Percentiles rank a stretch among this genome's conserved stretches.
These are phyloP conservation scores for Stictocephala bisonia DNA, from an alignment of 2,888 invertebrate species.

Conservation along the genomic window DNA sequence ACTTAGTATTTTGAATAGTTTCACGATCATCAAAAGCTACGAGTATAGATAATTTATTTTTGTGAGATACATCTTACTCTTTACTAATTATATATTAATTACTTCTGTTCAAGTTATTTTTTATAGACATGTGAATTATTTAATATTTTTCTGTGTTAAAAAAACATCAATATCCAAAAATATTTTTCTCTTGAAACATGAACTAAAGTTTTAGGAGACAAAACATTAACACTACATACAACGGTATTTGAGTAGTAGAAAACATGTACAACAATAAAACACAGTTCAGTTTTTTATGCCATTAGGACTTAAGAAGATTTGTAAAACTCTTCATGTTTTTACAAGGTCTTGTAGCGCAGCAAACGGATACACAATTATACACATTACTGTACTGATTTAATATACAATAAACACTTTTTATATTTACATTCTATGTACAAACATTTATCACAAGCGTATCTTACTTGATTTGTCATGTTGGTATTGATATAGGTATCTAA, in stretches of 20 bases:
- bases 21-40: too few species aligned
- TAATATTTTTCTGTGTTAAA: too few species aligned
- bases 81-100: too few species aligned
- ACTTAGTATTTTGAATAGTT: too few species aligned
- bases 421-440: constrained; percentile 16
- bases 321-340: background rate
- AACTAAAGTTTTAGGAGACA: background rate
- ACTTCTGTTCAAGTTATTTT: too few species aligned
- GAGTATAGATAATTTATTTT: too few species aligned
- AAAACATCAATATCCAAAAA: too few species aligned
- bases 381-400: constrained; percentile 9
- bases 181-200: background rate
- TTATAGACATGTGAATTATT: too few species aligned
- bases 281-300: background rate
- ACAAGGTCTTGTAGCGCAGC: constrained; percentile 33
- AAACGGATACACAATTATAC: constrained; percentile 22
- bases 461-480: too few species aligned
- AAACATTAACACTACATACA: constrained; percentile 19
- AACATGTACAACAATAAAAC: constrained; percentile 23
- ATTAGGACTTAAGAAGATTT: background rate
- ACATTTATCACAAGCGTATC: background rate
- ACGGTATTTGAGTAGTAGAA: constrained; percentile 27
- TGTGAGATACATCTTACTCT: too few species aligned
- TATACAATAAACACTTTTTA: background rate
- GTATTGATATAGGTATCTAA: too few species aligned